phyloP scores from a whole-genome alignment of 2,113 vertebrate genomes.

The Platichthys flesus region DNA sequence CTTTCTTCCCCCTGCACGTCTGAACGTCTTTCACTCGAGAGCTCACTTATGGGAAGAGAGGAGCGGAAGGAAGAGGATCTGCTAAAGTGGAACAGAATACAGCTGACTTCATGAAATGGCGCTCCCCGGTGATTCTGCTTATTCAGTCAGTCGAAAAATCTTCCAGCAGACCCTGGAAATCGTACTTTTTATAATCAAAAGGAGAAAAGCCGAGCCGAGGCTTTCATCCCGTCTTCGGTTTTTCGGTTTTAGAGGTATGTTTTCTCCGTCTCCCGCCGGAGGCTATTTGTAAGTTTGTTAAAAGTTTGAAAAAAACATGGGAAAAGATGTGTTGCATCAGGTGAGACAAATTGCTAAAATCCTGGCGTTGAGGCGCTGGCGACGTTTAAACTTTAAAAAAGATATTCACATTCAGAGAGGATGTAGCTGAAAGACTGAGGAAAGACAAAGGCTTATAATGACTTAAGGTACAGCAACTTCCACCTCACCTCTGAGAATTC shows the following conservation, averaged over 20 bases:
- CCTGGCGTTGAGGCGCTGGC: too few species aligned
- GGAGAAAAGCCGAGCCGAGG: conserved; percentile 31
- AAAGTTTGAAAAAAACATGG: background rate
- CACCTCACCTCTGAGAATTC: conserved; percentile 16
- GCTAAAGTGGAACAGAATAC: conserved; percentile 63
- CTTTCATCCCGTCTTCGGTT: conserved; percentile 28
- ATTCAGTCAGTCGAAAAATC: conserved; percentile 55
- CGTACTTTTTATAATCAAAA: conserved; percentile 51
- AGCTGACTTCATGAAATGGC: conserved; percentile 59
- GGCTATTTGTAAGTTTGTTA: background rate
- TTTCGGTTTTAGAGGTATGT: background rate
- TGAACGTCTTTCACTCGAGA: conserved; percentile 41
- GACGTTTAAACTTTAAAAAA: too few species aligned
- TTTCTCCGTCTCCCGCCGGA: background rate
- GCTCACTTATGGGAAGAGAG: conserved; percentile 52
- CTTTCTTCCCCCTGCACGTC: conserved; percentile 22
- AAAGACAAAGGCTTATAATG: background rate
- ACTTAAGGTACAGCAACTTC: background rate
- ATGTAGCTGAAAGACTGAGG: background rate
- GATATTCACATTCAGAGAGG: too few species aligned
- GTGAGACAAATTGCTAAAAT: background rate
- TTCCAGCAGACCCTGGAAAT: conserved; percentile 56
- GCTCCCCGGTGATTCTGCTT: conserved; percentile 56
- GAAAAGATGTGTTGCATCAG: background rate
- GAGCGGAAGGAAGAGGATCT: conserved; percentile 48